These are phyloP conservation scores for Chrysomela aeneicollis DNA, from an alignment of 2,888 invertebrate genomes.

Conservation along the genomic window DNA sequence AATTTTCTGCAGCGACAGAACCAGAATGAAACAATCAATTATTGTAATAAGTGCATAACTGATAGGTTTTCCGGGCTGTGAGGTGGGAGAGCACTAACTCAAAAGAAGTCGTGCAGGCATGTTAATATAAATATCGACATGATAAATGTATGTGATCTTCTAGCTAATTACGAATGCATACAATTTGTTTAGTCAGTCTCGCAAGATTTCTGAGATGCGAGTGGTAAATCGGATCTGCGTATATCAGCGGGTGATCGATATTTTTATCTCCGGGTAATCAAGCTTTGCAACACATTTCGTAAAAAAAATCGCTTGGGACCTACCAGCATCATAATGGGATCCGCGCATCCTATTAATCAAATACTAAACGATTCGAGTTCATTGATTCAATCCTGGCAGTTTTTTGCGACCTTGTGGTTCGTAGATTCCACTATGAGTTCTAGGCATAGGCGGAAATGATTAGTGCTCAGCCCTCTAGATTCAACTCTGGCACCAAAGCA, in stretches of 20 bases:
- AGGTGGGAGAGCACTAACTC: slow-evolving; percentile 17
- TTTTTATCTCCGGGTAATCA: background rate
- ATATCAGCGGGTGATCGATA: slow-evolving; percentile 5
- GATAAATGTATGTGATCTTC: slow-evolving; percentile 49
- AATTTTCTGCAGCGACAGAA: slow-evolving; percentile 3
- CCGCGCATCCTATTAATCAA: too few relatives aligned
- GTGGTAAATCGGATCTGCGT: slow-evolving; percentile 4
- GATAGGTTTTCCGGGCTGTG: slow-evolving; percentile 8
- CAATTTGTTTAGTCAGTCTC: slow-evolving; percentile 40
- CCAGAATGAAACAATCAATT: slow-evolving; percentile 13
- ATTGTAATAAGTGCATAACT: slow-evolving; percentile 12
- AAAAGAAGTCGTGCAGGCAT: slow-evolving; percentile 15
- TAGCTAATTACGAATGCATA: slow-evolving; percentile 49
- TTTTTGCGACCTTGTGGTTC: too few relatives aligned
- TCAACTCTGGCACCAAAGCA: too few relatives aligned
- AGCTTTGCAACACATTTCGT: background rate
- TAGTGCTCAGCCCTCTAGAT: too few relatives aligned
- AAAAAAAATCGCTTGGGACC: background rate
- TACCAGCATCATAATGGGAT: background rate
- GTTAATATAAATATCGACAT: slow-evolving; percentile 42
- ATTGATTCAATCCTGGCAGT: too few relatives aligned
- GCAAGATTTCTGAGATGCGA: background rate
- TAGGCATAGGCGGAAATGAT: too few relatives aligned
- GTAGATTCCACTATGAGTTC: too few relatives aligned
- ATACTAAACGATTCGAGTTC: too few relatives aligned